Percentiles rank a stretch among this genome's conserved stretches.
Evolutionary conservation across 2,797 vertebrate genomes (phyloP).

Genomic region (Eleutherodactylus coqui): DNA sequence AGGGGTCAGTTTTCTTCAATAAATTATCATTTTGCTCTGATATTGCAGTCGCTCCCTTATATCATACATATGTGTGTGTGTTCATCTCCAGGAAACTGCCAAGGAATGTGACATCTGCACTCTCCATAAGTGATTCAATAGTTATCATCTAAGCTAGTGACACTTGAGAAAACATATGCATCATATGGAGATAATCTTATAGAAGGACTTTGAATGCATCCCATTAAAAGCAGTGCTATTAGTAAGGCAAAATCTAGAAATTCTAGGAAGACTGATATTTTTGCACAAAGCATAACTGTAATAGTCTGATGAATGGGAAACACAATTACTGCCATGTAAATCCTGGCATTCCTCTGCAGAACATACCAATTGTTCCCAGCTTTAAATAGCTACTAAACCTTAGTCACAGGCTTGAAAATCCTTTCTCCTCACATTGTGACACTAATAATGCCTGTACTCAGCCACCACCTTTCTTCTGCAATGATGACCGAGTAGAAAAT

Average conservation of each 20-base stretch:
- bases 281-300: neutral
- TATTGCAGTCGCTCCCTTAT: too few relatives aligned
- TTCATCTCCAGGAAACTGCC: neutral
- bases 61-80: too few relatives aligned
- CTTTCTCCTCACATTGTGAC: slow-evolving; percentile 1
- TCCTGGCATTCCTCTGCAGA: neutral
- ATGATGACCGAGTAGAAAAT: slow-evolving; percentile 1
- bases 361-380: neutral
- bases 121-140: neutral
- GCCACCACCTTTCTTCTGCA: slow-evolving; percentile 7
- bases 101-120: neutral
- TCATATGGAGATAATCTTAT: neutral
- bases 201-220: neutral
- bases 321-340: neutral
- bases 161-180: neutral
- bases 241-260: neutral
- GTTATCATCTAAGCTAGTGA: neutral
- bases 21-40: too few relatives aligned
- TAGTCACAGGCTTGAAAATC: neutral
- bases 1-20: too few relatives aligned
- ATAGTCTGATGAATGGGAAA: neutral
- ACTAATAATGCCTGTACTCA: slow-evolving; percentile 11
- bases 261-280: neutral
- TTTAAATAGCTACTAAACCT: neutral
- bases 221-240: neutral